phyloP scores from a whole-genome alignment of 2,797 vertebrate genomes.

The Enteromius unitaeniatus region DNA sequence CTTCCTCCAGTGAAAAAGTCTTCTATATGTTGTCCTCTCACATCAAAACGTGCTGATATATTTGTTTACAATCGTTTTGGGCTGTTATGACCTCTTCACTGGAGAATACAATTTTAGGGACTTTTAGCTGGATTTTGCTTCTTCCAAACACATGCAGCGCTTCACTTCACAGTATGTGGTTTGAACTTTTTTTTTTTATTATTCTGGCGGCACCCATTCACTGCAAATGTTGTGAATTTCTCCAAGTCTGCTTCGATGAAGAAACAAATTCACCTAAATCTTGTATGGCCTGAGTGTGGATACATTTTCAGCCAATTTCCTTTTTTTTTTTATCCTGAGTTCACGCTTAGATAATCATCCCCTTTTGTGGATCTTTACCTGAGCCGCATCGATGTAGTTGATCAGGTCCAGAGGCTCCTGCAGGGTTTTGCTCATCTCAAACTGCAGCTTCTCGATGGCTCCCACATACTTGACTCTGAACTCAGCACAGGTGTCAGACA shows the following conservation, averaged over 20 bases:
- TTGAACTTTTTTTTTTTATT: neutral
- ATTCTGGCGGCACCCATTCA: neutral
- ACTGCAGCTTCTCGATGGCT: slow-evolving; percentile 89
- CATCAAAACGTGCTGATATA: neutral
- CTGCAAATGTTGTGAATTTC: neutral
- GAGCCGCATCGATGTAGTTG: slow-evolving; percentile 95
- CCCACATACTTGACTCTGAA: slow-evolving; percentile 96
- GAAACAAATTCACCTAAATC: neutral
- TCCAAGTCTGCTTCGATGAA: neutral
- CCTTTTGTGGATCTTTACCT: slow-evolving; percentile 76
- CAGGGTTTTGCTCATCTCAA: slow-evolving; percentile 86
- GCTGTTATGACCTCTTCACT: neutral
- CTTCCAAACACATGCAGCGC: neutral
- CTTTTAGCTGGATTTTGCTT: neutral
- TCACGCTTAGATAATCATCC: too few relatives aligned
- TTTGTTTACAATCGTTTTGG: too few relatives aligned
- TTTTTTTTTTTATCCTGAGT: neutral
- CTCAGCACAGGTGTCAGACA: slow-evolving; percentile 89
- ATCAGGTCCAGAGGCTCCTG: slow-evolving; percentile 94
- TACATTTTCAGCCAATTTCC: neutral
- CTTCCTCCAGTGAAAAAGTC: neutral
- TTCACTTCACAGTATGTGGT: neutral
- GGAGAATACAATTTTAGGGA: neutral
- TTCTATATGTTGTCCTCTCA: neutral
- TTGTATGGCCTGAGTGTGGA: neutral